A percentile compares a stretch with the other conserved stretches of the same genome.
Evolutionary conservation across 2,888 invertebrate species (phyloP).

Genomic region (Hedychridium roseum): DNA sequence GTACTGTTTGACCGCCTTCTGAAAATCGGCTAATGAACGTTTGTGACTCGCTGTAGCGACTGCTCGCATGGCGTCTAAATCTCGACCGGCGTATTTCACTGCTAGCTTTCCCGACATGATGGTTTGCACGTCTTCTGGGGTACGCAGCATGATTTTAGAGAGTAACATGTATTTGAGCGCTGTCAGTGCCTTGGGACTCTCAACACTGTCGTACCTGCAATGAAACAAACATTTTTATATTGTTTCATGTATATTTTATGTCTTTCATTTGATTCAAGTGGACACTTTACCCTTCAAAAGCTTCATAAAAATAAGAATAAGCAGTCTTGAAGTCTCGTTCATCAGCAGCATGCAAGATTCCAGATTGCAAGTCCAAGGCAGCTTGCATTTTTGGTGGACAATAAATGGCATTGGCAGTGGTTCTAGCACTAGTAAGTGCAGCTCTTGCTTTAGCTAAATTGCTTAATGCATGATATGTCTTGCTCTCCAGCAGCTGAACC

Average conservation of each 20-base stretch:
- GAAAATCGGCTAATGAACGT: constrained; percentile 96
- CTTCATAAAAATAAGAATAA: constrained; percentile 99
- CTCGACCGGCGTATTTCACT: constrained; percentile 93
- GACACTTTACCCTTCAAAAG: constrained; percentile 89
- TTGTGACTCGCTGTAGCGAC: constrained; percentile 97
- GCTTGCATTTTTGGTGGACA: constrained; percentile 99
- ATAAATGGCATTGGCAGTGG: constrained; percentile 99
- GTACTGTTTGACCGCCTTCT: constrained; percentile 85
- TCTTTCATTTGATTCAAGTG: too few species aligned
- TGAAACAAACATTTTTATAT: neutral
- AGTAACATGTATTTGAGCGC: constrained; percentile 99
- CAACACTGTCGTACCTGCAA: constrained; percentile 79
- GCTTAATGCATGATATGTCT: constrained; percentile 96
- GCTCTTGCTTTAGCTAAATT: constrained; percentile 97
- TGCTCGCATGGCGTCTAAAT: constrained; percentile 97
- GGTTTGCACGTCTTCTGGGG: constrained; percentile 93
- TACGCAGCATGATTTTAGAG: constrained; percentile 98
- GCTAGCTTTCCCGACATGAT: constrained; percentile 97
- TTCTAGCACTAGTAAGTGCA: constrained; percentile 95
- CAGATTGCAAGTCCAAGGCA: constrained; percentile 95
- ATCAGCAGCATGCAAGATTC: constrained; percentile 99
- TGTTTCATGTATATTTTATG: neutral
- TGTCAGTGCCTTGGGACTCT: constrained; percentile 88
- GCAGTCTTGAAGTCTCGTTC: constrained; percentile 99
- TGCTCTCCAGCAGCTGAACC: constrained; percentile 97